Evolutionary conservation across 2,113 vertebrate species (phyloP).

Genomic region (Zosterops japonicus): DNA sequence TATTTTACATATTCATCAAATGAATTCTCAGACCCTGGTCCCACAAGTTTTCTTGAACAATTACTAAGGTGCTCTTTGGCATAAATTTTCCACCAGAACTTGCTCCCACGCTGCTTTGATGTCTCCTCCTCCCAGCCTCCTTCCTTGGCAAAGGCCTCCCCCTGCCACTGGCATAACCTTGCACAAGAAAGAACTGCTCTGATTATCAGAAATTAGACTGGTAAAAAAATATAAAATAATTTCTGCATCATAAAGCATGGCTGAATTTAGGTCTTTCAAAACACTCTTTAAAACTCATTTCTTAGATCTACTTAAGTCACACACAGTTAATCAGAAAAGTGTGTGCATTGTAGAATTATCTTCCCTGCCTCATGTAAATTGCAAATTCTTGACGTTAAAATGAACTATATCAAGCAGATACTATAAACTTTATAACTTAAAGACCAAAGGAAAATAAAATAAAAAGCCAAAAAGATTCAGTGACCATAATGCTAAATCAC

Average conservation of each 20-base stretch:
- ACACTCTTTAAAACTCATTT: constrained; percentile 55
- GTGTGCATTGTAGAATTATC: constrained; percentile 60
- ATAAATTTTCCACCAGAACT: not conserved
- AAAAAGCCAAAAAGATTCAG: not conserved
- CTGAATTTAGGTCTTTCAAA: constrained; percentile 55
- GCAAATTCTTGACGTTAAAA: constrained; percentile 57
- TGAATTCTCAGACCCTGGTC: not conserved
- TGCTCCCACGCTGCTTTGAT: not conserved
- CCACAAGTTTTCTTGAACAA: not conserved
- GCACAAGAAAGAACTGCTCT: not conserved
- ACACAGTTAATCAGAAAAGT: constrained; percentile 65
- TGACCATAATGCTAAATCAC: constrained; percentile 20
- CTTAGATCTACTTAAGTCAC: constrained; percentile 63
- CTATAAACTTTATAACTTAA: constrained; percentile 52
- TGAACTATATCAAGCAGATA: constrained; percentile 42
- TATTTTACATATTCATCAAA: not conserved
- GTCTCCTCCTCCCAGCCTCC: not conserved
- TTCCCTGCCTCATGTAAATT: constrained; percentile 56
- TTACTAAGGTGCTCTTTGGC: not conserved
- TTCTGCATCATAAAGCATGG: constrained; percentile 6
- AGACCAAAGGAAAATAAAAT: constrained; percentile 44
- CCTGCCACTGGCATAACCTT: not conserved
- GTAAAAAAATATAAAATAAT: not conserved
- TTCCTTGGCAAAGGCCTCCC: not conserved
- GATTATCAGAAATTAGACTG: not conserved